Conservation (phyloP, 2,888 invertebrate species). For the Leptinotarsa haldemani region DNA sequence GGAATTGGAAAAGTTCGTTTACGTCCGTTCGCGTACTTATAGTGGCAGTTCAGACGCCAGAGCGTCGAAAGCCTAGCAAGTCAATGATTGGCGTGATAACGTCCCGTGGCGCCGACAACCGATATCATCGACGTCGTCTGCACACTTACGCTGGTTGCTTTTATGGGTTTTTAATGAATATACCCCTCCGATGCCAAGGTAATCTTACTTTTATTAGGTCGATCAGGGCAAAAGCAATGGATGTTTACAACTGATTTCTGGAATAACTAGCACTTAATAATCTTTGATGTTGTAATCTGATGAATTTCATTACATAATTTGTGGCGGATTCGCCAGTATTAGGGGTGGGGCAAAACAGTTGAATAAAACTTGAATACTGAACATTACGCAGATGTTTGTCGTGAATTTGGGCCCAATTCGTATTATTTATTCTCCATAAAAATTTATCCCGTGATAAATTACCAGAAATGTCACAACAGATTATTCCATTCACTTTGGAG, state of each 20-base stretch:
- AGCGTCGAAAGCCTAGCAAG: constrained; percentile 49
- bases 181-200: constrained; percentile 37
- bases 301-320: not conserved
- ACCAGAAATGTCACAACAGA: too few species aligned
- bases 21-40: not conserved
- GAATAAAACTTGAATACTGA: too few species aligned
- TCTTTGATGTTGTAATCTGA: not conserved
- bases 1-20: constrained; percentile 8
- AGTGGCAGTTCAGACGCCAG: constrained; percentile 35
- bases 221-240: constrained; percentile 20
- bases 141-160: constrained; percentile 51
- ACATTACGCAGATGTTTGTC: too few species aligned
- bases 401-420: too few species aligned
- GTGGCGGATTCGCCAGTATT: not conserved
- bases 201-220: constrained; percentile 34
- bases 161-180: constrained; percentile 63
- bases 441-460: too few species aligned
- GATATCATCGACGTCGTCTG: constrained; percentile 58
- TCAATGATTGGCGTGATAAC: constrained; percentile 57
- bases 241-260: constrained; percentile 18
- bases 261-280: not conserved
- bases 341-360: too few species aligned
- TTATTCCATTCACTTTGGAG: too few species aligned
- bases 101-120: constrained; percentile 57
- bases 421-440: too few species aligned